phyloP scores from a whole-genome alignment of 2,113 vertebrate genomes.

The Psittacula cyanocephala region DNA sequence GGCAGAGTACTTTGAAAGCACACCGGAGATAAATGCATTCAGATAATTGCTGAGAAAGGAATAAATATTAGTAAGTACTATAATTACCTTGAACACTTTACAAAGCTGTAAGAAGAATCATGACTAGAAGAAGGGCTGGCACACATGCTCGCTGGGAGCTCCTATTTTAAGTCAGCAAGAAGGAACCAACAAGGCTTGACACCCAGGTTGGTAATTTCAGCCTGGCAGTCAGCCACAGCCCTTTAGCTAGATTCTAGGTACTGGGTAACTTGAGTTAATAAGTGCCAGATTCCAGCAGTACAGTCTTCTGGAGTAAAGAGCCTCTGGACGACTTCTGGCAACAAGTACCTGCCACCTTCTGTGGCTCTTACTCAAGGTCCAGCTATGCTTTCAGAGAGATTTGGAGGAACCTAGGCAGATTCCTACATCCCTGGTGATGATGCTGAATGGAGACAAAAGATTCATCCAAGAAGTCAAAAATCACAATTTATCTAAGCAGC shows the following conservation, averaged over 20 bases:
- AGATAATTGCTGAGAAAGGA: constrained; percentile 33
- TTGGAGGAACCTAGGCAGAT: background rate
- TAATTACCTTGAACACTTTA: constrained; percentile 18
- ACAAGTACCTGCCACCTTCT: background rate
- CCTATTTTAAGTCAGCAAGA: constrained; percentile 12
- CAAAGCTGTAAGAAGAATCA: constrained; percentile 45
- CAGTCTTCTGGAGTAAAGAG: background rate
- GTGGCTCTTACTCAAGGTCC: background rate
- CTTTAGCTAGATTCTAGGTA: constrained; percentile 30
- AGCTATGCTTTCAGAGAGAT: background rate
- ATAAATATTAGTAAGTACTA: constrained; percentile 59
- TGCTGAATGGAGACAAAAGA: background rate
- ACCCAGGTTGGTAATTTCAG: constrained; percentile 26
- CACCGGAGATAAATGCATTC: background rate
- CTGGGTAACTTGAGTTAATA: constrained; percentile 51
- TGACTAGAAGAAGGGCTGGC: constrained; percentile 19
- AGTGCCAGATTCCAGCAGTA: constrained; percentile 47
- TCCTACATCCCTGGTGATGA: background rate
- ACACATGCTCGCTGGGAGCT: background rate
- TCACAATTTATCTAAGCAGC: background rate
- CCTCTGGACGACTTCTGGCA: background rate
- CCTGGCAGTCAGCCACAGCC: constrained; percentile 36
- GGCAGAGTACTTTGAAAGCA: constrained; percentile 26
- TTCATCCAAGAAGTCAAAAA: background rate
- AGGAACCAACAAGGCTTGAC: constrained; percentile 32